phyloP scores from a whole-genome alignment of 2,113 vertebrate species.

The Zosterops borbonicus region DNA sequence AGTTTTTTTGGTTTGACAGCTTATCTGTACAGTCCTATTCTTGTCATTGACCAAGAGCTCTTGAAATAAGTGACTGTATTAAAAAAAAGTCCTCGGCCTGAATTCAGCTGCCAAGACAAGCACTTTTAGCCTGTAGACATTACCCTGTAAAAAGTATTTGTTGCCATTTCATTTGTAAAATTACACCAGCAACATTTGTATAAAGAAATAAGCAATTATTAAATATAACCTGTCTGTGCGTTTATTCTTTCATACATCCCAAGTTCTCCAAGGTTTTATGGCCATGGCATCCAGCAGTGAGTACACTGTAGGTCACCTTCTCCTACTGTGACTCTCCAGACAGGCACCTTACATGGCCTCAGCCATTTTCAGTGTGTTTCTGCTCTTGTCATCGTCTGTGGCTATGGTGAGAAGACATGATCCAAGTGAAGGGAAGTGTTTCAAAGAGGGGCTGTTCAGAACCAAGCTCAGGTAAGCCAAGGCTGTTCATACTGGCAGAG shows the following conservation, averaged over 20 bases:
- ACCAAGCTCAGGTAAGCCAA: not conserved
- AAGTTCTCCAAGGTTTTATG: not conserved
- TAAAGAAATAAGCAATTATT: conserved; percentile 42
- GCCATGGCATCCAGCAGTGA: not conserved
- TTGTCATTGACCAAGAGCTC: not conserved
- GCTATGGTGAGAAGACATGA: rapidly evolving
- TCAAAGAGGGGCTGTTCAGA: not conserved
- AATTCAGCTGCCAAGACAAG: not conserved
- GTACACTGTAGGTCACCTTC: not conserved
- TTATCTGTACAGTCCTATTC: not conserved
- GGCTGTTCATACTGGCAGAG: not conserved
- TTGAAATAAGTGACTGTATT: not conserved
- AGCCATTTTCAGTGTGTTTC: not conserved
- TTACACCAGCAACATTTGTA: conserved; percentile 25
- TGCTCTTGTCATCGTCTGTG: not conserved
- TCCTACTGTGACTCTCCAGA: too few relatives aligned
- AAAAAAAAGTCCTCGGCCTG: not conserved
- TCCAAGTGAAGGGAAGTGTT: not conserved
- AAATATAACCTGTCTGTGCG: not conserved
- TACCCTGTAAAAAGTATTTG: not conserved
- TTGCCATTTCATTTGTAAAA: conserved; percentile 30
- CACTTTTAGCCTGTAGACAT: not conserved
- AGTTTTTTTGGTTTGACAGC: not conserved
- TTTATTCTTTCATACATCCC: not conserved
- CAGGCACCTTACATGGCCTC: not conserved